Conservation (phyloP, 2,888 invertebrate genomes). For the Polyommatus icarus region DNA sequence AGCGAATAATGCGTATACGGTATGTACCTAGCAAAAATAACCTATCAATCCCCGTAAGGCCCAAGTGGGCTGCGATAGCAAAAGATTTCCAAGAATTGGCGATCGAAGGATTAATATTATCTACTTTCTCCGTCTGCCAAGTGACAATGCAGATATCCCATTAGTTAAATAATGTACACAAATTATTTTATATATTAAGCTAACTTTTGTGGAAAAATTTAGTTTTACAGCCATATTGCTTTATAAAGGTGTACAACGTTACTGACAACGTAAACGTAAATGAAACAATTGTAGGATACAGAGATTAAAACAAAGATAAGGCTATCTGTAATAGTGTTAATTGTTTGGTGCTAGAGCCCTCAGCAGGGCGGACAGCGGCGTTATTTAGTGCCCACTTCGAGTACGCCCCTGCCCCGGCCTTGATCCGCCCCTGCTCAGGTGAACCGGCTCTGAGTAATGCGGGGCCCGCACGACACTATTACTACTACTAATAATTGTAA, state of each 20-base stretch:
- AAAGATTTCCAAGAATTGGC: no score
- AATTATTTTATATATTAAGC: no score
- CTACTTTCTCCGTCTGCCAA: no score
- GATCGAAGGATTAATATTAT: no score
- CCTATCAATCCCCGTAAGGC: no score
- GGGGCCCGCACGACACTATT: neutral
- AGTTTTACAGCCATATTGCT: neutral
- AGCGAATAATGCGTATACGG: no score
- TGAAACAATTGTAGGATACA: neutral
- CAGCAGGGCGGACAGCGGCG: neutral
- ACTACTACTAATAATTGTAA: neutral
- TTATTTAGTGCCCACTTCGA: neutral
- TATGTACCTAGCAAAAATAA: no score
- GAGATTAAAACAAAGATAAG: slow-evolving; percentile 6
- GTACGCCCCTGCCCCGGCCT: slow-evolving; percentile 12
- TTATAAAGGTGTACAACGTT: neutral
- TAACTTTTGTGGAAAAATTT: no score
- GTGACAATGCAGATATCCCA: no score
- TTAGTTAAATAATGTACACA: no score
- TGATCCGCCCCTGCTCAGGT: neutral
- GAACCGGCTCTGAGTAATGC: neutral
- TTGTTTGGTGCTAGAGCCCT: slow-evolving; percentile 11
- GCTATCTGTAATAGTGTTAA: slow-evolving; percentile 18
- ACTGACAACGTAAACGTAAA: neutral
- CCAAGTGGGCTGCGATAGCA: no score